phyloP scores from a whole-genome alignment of 2,113 vertebrate genomes.

The Bubo blakistoni region DNA sequence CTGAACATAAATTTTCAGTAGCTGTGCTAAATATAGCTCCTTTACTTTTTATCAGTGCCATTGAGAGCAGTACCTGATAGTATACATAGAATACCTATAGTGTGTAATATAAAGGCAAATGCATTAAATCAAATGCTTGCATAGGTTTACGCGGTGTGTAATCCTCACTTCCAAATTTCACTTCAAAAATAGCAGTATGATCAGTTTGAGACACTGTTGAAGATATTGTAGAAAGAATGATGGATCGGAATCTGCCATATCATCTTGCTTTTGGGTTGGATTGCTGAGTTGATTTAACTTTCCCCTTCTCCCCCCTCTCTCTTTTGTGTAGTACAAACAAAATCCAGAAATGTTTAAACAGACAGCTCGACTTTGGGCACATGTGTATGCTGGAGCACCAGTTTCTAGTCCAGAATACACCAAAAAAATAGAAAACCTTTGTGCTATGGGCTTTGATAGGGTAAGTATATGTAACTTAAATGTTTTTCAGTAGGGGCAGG shows the following conservation, averaged over 20 bases:
- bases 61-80: not conserved
- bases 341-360: conserved; percentile 99
- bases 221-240: not conserved
- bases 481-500: not conserved
- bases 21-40: not conserved
- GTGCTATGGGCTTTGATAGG: conserved; percentile 99
- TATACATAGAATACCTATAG: not conserved
- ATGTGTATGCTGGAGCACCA: conserved; percentile 93
- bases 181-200: not conserved
- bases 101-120: not conserved
- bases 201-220: not conserved
- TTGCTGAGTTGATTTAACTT: conserved; percentile 22
- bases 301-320: not conserved
- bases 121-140: not conserved
- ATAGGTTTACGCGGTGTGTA: not conserved
- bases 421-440: conserved; percentile 98
- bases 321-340: conserved; percentile 90
- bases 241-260: not conserved
- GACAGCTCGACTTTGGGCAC: conserved; percentile 95
- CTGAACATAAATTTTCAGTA: not conserved
- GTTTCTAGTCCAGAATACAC: conserved; percentile 95
- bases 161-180: not conserved
- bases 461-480: conserved; percentile 74
- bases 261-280: not conserved
- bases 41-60: not conserved